A percentile compares a stretch with the other conserved stretches of the same genome.
phyloP scores from a whole-genome alignment of 2,888 invertebrate genomes.

The Horisme vitalbata region DNA sequence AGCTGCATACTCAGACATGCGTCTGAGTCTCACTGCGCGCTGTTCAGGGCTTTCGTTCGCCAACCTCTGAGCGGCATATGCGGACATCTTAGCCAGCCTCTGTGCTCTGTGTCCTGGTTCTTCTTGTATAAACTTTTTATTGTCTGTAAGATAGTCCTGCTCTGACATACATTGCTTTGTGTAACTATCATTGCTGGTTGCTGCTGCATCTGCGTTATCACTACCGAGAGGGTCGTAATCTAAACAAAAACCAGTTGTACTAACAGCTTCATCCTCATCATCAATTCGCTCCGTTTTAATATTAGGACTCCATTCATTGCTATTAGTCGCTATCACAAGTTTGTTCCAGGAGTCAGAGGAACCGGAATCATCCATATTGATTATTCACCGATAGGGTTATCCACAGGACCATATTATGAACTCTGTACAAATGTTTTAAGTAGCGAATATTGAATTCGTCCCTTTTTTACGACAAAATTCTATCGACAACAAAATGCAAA shows the following conservation, averaged over 20 bases:
- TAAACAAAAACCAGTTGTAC: conserved; percentile 44
- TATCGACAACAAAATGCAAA: no score
- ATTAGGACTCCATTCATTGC: conserved; percentile 66
- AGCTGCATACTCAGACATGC: conserved; percentile 77
- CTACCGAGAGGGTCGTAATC: conserved; percentile 39
- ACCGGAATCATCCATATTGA: conserved; percentile 75
- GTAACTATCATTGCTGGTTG: background rate
- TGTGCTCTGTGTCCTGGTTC: conserved; percentile 59
- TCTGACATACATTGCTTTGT: conserved; percentile 8
- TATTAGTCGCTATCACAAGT: conserved; percentile 69
- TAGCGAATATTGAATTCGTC: no score
- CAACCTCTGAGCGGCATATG: conserved; percentile 70
- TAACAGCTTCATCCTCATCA: conserved; percentile 38
- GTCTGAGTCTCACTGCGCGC: conserved; percentile 59
- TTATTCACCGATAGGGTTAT: conserved; percentile 72
- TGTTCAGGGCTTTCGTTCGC: conserved; percentile 71
- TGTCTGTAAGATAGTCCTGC: conserved; percentile 4
- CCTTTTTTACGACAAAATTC: no score
- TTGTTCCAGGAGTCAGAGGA: conserved; percentile 72
- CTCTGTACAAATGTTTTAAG: conserved; percentile 12
- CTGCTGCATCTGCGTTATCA: conserved; percentile 47
- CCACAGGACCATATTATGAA: conserved; percentile 73
- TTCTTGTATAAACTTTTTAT: conserved; percentile 43
- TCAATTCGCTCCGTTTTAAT: conserved; percentile 50
- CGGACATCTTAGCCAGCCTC: conserved; percentile 72